These are phyloP conservation scores for Criorhina ranunculi DNA, from an alignment of 2,888 invertebrate genomes.

Conservation along the genomic window DNA sequence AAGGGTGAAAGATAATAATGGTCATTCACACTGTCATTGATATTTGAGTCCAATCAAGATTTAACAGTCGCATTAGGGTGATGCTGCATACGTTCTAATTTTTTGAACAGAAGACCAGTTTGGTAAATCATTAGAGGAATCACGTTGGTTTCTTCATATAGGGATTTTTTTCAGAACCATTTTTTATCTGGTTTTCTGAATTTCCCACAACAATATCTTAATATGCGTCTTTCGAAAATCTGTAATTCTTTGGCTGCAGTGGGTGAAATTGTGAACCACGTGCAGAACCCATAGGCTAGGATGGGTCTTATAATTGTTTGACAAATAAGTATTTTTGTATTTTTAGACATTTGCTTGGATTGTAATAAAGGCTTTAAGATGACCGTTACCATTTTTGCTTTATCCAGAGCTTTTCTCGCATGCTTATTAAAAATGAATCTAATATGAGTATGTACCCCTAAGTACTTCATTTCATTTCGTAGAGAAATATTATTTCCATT, in stretches of 20 bases:
- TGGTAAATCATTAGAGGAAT: too few species aligned
- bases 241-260: slow-evolving; percentile 13
- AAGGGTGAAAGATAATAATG: too few species aligned
- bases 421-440: slow-evolving; percentile 21
- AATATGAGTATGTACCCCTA: slow-evolving; percentile 18
- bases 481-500: too few species aligned
- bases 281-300: slow-evolving; percentile 1
- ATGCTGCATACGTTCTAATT: too few species aligned
- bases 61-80: too few species aligned
- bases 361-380: slow-evolving; percentile 17
- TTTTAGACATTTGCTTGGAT: background rate
- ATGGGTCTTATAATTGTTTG: slow-evolving; percentile 15
- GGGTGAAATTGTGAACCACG: slow-evolving; percentile 35
- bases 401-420: background rate
- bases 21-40: too few species aligned
- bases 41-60: too few species aligned
- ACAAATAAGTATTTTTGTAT: slow-evolving; percentile 17
- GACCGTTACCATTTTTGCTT: background rate
- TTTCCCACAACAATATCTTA: too few species aligned
- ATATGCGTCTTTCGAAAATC: slow-evolving; percentile 30
- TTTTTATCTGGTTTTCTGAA: too few species aligned
- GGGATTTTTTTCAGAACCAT: too few species aligned
- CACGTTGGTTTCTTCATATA: too few species aligned
- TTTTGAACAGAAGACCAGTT: too few species aligned
- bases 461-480: slow-evolving; percentile 6